Percentiles rank a stretch among this genome's conserved stretches.
Evolutionary conservation across 2,888 invertebrate species (phyloP).

Genomic region (Phyllotreta cruciferae): DNA sequence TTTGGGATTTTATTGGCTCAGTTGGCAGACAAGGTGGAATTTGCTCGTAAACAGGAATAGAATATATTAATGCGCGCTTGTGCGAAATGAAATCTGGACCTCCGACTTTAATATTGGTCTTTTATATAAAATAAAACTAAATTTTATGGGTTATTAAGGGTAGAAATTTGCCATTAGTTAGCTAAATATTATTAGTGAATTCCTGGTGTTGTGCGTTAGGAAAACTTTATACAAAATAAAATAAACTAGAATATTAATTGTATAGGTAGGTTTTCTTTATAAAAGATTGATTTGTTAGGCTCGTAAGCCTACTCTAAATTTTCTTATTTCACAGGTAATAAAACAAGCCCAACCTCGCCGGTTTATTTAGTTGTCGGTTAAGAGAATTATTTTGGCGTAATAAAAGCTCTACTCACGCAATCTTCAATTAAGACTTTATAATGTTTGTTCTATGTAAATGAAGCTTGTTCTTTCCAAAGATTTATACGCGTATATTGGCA

Average conservation of each 20-base stretch:
- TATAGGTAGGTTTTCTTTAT: too few relatives aligned
- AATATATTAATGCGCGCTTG: constrained; percentile 25
- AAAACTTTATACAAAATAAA: too few relatives aligned
- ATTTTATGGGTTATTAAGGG: constrained; percentile 7
- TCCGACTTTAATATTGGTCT: constrained; percentile 12
- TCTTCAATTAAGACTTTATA: constrained; percentile 53
- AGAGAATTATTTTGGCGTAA: constrained; percentile 43
- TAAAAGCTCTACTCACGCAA: constrained; percentile 52
- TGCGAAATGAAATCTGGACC: constrained; percentile 25
- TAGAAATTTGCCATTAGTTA: not conserved
- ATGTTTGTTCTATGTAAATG: constrained; percentile 54
- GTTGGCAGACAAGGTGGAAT: constrained; percentile 36
- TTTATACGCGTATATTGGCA: constrained; percentile 45
- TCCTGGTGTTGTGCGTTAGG: too few relatives aligned
- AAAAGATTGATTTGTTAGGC: too few relatives aligned
- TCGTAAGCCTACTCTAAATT: not conserved
- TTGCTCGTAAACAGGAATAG: constrained; percentile 35
- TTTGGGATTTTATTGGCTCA: constrained; percentile 41
- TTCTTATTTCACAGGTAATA: constrained; percentile 32
- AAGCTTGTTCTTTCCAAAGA: constrained; percentile 45
- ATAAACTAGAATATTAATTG: too few relatives aligned
- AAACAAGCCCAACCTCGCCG: constrained; percentile 23
- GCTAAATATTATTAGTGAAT: too few relatives aligned
- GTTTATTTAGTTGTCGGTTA: constrained; percentile 34
- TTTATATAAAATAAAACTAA: constrained; percentile 19